These are phyloP conservation scores for Shargacucullia verbasci DNA, from an alignment of 2,888 invertebrate species.

Conservation along the genomic window DNA sequence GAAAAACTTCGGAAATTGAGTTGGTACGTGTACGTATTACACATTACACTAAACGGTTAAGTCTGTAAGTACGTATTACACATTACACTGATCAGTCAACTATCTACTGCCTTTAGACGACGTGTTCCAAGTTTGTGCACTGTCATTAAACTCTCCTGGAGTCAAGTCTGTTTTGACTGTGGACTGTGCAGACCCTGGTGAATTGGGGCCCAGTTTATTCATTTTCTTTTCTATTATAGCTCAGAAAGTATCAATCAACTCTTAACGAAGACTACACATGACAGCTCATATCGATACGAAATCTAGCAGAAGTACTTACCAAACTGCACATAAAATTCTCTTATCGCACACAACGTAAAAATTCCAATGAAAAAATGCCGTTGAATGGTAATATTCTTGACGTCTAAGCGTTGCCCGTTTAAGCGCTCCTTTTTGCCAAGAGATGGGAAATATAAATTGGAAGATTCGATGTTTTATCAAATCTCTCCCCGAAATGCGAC, in stretches of 20 bases:
- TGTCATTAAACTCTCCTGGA: too few relatives aligned
- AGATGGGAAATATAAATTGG: constrained; percentile 66
- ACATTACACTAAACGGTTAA: too few relatives aligned
- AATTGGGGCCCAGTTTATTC: neutral
- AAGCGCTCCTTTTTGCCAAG: constrained; percentile 45
- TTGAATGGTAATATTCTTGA: constrained; percentile 44
- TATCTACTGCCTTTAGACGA: too few relatives aligned
- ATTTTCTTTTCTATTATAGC: neutral
- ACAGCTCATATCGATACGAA: constrained; percentile 9
- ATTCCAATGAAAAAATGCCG: constrained; percentile 33
- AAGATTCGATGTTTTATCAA: constrained; percentile 67
- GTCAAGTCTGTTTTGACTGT: too few relatives aligned
- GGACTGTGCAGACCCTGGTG: too few relatives aligned
- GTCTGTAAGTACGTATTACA: too few relatives aligned
- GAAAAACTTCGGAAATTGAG: too few relatives aligned
- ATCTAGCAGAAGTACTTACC: neutral
- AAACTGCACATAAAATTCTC: constrained; percentile 13
- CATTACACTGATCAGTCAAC: too few relatives aligned
- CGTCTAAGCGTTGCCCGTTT: constrained; percentile 53
- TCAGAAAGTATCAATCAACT: neutral
- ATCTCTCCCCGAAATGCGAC: constrained; percentile 53
- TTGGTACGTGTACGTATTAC: too few relatives aligned
- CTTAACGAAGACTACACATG: neutral
- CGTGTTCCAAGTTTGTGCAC: too few relatives aligned
- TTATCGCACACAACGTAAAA: constrained; percentile 8